Percentiles rank a stretch among this genome's conserved stretches.
Evolutionary conservation across 2,113 vertebrate genomes (phyloP).

Genomic region (Piaya cayana): DNA sequence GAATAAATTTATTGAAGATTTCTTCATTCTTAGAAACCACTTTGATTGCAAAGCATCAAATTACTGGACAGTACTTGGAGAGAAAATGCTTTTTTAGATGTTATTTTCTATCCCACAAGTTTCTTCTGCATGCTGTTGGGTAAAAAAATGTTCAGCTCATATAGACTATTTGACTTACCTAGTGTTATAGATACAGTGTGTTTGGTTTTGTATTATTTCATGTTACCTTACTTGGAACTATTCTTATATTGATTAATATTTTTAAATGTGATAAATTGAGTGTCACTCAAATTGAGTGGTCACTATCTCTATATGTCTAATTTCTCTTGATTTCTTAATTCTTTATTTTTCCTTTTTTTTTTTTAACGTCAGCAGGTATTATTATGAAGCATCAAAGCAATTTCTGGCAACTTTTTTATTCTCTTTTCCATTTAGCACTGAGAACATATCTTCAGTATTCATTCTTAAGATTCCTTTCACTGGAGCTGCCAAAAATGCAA

Average conservation of each 20-base stretch:
- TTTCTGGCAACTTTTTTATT: neutral
- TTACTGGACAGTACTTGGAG: neutral
- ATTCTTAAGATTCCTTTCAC: neutral
- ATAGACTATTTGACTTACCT: neutral
- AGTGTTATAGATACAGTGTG: neutral
- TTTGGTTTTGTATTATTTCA: neutral
- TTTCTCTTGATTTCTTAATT: neutral
- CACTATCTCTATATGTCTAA: neutral
- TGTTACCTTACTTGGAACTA: neutral
- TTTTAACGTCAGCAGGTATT: neutral
- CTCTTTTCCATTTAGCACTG: neutral
- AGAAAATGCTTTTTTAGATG: rapidly evolving
- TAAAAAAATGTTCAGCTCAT: neutral
- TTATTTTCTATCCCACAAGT: neutral
- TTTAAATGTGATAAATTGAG: neutral
- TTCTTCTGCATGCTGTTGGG: neutral
- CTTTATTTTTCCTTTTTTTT: neutral
- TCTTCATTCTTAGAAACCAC: neutral
- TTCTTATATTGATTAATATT: neutral
- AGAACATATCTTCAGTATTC: neutral
- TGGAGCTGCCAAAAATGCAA: neutral
- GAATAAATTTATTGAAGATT: neutral
- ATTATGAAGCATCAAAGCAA: neutral
- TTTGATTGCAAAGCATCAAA: neutral
- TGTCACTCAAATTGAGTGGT: neutral